phyloP scores from a whole-genome alignment of 2,888 invertebrate species.

The Caenorhabditis drosophilae region DNA sequence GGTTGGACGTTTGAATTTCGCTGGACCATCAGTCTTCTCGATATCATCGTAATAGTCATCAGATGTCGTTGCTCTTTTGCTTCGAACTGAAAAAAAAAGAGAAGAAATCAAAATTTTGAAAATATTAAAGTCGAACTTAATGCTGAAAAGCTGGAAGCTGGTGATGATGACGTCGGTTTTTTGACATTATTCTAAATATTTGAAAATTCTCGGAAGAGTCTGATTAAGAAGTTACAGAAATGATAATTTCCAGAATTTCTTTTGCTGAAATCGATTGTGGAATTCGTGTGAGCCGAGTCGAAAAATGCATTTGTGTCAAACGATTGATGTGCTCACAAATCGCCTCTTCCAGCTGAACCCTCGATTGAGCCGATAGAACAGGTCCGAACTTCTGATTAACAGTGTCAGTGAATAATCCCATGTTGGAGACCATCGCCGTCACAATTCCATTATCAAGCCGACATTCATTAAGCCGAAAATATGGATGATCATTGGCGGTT shows the following conservation, averaged over 20 bases:
- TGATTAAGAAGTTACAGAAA: conserved; percentile 20
- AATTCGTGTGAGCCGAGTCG: conserved; percentile 45
- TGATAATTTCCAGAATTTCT: conserved; percentile 45
- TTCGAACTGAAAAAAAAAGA: conserved; percentile 2
- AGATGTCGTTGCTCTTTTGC: conserved; percentile 21
- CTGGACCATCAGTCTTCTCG: conserved; percentile 29
- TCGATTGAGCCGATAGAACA: conserved; percentile 45
- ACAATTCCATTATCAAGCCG: conserved; percentile 50
- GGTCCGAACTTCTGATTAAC: conserved; percentile 59
- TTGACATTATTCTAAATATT: conserved; percentile 24
- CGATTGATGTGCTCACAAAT: conserved; percentile 56
- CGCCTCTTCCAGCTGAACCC: conserved; percentile 49
- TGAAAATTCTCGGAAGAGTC: not conserved
- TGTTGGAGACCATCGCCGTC: conserved; percentile 56
- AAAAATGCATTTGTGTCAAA: conserved; percentile 54
- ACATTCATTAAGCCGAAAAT: conserved; percentile 51
- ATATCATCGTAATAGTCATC: conserved; percentile 49
- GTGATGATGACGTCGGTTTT: conserved; percentile 8
- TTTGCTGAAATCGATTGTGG: conserved; percentile 51
- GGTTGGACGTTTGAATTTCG: conserved; percentile 2
- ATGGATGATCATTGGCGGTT: conserved; percentile 56
- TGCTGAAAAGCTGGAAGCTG: conserved; percentile 14
- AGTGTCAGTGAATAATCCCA: conserved; percentile 66
- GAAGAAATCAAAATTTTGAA: not conserved
- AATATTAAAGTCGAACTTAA: not conserved